Base-by-base conservation (phyloP, 2,888 invertebrate species). In the Saturnia japonica region DNA sequence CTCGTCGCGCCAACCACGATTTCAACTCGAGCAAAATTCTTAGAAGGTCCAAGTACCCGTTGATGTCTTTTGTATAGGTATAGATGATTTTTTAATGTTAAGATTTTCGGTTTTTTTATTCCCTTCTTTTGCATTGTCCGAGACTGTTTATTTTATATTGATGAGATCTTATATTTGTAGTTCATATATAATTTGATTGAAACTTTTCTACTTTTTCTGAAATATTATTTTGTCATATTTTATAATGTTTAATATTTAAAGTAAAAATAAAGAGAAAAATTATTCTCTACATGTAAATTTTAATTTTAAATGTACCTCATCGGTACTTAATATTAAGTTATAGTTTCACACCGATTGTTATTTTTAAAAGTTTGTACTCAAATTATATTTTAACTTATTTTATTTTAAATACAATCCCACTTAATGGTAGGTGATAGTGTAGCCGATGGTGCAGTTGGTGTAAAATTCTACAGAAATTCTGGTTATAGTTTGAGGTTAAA, bases 41-140 rank as follows among this genome's bases (percentile, higher is more conserved):
- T 43, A 75, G 83, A 85, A 84, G 83, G 82, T 75, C 73, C 47
- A 43, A 51, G 51, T 67, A 51, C 67, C 51, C 85, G 86, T 86
- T 86, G 83, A 85, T 81, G 80, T 86, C 85, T 86, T 86, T 86
- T 84, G 81, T 83, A 83, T 75, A 75, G 72, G 74, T 68, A 71
- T 71, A 42, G 54, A 57, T 71, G 72, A 71, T 72, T 34, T 51
- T 57, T 68, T 57, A 8, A 62, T 2, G 45, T 14, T 19, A n/a
- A 12, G n/a, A 19, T n/a, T 40, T 47, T 28, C 40, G 64, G 9
- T 64, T 40, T 19, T 4, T 64, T 19, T 0, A 9, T n/a, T 8
- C 40, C 16, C n/a, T 34, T 51, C 16, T 51, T 68, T 40, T 54
- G 1, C 47, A 28, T 64, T 9, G 8, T 40, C 11, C 11, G 11